A percentile compares a stretch with the other conserved stretches of the same genome.
Evolutionary conservation across 1,140 invertebrate species (phyloP).

Genomic region (Charaxes varanes): DNA sequence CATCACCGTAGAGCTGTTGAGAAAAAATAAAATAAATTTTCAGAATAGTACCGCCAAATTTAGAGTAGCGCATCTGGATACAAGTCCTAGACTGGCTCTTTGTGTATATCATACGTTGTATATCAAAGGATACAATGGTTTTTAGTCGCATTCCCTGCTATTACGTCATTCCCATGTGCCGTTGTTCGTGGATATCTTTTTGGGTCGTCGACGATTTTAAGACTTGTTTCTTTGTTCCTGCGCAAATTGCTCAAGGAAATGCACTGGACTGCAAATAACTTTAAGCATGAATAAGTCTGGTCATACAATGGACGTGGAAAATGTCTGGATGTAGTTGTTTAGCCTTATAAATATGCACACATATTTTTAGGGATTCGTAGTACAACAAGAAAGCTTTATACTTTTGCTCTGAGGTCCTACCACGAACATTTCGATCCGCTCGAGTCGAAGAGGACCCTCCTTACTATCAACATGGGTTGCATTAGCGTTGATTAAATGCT

Average conservation of each 20-base stretch:
- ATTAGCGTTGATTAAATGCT: too few relatives aligned
- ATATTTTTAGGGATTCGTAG: too few relatives aligned
- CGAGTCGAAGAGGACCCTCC: too few relatives aligned
- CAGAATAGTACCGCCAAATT: constrained; percentile 31
- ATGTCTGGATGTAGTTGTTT: too few relatives aligned
- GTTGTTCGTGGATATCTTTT: constrained; percentile 19
- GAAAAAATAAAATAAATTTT: too few relatives aligned
- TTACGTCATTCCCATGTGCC: constrained; percentile 27
- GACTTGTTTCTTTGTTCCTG: constrained; percentile 18
- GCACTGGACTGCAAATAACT: constrained; percentile 11
- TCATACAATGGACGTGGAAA: too few relatives aligned
- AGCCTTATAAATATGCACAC: too few relatives aligned
- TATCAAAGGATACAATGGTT: constrained; percentile 31
- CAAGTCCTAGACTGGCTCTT: constrained; percentile 32
- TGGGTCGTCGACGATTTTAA: constrained; percentile 19
- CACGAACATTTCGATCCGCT: too few relatives aligned
- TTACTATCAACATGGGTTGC: too few relatives aligned
- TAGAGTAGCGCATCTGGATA: constrained; percentile 34
- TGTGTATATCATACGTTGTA: constrained; percentile 42
- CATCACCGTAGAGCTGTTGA: too few relatives aligned
- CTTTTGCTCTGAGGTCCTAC: too few relatives aligned
- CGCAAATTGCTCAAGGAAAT: constrained; percentile 14
- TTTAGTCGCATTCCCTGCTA: constrained; percentile 25
- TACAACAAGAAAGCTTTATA: too few relatives aligned
- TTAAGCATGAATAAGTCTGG: constrained; percentile 7